Evolutionary conservation across 2,888 invertebrate species (phyloP).

Genomic region (Rhamnusium bicolor): DNA sequence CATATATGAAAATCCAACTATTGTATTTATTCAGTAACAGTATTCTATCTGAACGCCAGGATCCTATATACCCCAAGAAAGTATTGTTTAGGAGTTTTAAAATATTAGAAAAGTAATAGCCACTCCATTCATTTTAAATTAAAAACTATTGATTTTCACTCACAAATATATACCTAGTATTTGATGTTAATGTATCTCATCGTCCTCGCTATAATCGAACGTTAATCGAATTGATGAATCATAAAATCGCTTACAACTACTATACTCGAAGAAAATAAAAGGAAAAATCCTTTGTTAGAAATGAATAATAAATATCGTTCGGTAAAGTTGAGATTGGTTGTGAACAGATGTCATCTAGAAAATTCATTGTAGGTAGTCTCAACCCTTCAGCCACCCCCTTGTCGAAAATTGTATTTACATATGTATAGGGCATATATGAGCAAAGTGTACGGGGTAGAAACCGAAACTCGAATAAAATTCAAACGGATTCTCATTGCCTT

Average conservation of each 20-base stretch:
- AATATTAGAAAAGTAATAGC: too few species aligned
- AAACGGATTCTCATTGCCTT: not conserved
- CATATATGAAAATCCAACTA: too few species aligned
- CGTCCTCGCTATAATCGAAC: too few species aligned
- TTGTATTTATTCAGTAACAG: too few species aligned
- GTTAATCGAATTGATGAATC: too few species aligned
- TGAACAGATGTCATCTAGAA: conserved; percentile 21
- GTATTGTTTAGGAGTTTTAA: too few species aligned
- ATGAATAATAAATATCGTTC: not conserved
- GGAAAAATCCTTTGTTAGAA: not conserved
- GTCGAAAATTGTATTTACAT: conserved; percentile 25
- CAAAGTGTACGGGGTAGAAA: conserved; percentile 17
- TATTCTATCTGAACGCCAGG: too few species aligned
- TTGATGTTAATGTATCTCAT: not conserved
- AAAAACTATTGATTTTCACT: too few species aligned
- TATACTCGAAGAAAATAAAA: not conserved
- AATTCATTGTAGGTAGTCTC: conserved; percentile 12
- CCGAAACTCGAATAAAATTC: not conserved
- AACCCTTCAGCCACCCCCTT: conserved; percentile 31
- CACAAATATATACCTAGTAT: too few species aligned
- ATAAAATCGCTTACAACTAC: not conserved
- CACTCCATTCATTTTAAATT: too few species aligned
- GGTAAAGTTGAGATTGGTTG: conserved; percentile 4
- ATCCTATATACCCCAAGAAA: too few species aligned
- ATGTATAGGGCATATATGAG: conserved; percentile 12